phyloP scores from a whole-genome alignment of 2,113 vertebrate species.

The Sturnira hondurensis region DNA sequence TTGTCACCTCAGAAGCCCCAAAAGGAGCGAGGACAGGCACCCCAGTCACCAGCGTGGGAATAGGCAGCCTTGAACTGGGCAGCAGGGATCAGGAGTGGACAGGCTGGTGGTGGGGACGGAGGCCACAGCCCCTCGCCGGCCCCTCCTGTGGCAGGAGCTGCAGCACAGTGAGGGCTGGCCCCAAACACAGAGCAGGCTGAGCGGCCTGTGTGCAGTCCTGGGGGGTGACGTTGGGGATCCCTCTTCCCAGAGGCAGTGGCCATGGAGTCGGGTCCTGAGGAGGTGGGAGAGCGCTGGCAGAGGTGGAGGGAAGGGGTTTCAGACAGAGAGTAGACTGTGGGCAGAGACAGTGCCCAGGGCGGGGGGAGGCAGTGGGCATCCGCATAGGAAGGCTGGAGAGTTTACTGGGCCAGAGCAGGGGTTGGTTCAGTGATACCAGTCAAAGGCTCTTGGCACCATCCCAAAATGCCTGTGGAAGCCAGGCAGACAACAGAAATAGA shows the following conservation, averaged over 20 bases:
- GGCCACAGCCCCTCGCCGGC: background rate
- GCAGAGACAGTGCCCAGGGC: background rate
- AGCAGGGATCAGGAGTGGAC: background rate
- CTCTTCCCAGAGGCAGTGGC: background rate
- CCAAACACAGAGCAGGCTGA: too few relatives aligned
- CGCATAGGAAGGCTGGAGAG: too few relatives aligned
- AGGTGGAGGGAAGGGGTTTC: background rate
- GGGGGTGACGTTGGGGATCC: background rate
- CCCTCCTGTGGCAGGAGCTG: background rate
- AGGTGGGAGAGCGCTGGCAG: background rate
- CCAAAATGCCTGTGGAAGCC: background rate
- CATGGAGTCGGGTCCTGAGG: background rate
- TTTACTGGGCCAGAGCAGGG: background rate
- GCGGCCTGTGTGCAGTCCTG: background rate
- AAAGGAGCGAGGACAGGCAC: background rate
- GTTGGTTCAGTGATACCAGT: background rate
- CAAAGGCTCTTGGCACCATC: background rate
- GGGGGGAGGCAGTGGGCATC: background rate
- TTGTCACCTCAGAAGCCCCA: background rate
- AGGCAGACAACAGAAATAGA: background rate
- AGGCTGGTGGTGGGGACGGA: background rate
- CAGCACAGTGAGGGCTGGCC: background rate
- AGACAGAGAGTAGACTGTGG: background rate
- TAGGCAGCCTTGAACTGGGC: background rate
- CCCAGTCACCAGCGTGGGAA: rapidly evolving